Conservation (phyloP, 2,888 invertebrate species). For the Cephus rjabovi region DNA sequence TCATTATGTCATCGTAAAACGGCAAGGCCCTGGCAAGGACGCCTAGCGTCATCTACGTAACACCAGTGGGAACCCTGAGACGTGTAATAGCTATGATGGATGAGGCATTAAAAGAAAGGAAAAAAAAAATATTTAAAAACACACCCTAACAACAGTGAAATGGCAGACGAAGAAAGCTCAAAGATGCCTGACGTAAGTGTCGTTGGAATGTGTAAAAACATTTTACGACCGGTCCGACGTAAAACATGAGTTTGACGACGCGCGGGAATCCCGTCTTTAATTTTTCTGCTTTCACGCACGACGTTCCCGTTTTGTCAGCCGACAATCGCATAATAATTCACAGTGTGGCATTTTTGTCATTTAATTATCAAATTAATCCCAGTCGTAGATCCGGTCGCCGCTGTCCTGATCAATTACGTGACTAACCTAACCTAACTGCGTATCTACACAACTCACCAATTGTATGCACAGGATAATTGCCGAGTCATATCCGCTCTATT, state of each 20-base stretch:
- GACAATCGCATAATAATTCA: not conserved
- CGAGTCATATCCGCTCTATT: not conserved
- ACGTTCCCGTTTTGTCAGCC: not conserved
- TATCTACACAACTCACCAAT: not conserved
- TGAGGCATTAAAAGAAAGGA: not conserved
- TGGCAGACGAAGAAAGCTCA: not conserved
- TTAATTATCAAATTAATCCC: not conserved
- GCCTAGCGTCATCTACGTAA: not conserved
- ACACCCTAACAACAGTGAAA: conserved; percentile 11
- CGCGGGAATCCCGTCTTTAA: not conserved
- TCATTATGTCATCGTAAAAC: conserved; percentile 24
- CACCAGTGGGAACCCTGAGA: not conserved
- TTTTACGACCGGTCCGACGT: not conserved
- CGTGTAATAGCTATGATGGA: not conserved
- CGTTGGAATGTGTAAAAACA: not conserved
- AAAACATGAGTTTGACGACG: not conserved
- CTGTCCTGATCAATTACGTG: not conserved
- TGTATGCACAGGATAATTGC: not conserved
- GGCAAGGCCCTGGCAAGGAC: conserved; percentile 34
- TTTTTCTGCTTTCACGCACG: not conserved
- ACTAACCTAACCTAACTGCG: not conserved
- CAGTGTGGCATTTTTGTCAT: not conserved
- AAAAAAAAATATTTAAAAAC: not conserved
- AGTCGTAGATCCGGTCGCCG: not conserved
- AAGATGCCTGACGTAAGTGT: not conserved